phyloP scores from a whole-genome alignment of 2,113 vertebrate species.

The Perognathus longimembris region DNA sequence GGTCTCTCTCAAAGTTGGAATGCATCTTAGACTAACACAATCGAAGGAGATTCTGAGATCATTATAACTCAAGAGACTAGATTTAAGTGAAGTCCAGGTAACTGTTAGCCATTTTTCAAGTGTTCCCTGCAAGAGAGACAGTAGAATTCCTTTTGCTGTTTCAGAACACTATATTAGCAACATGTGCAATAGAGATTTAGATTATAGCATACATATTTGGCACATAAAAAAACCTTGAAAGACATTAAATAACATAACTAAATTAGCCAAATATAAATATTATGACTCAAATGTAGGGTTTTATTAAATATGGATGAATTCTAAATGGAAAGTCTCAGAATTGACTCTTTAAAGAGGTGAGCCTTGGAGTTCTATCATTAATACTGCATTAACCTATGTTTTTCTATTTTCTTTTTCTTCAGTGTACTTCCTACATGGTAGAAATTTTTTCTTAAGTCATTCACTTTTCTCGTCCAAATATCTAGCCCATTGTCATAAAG shows the following conservation, averaged over 20 bases:
- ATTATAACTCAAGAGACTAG: background rate
- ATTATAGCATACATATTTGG: background rate
- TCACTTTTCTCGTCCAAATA: background rate
- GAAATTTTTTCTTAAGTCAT: background rate
- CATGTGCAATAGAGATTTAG: background rate
- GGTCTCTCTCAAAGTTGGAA: background rate
- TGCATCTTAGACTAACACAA: background rate
- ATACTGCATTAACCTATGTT: background rate
- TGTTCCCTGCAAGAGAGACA: background rate
- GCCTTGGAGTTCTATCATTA: background rate
- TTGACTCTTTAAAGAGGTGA: background rate
- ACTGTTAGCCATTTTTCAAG: background rate
- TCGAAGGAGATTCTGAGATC: background rate
- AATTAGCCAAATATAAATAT: background rate
- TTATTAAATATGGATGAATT: background rate
- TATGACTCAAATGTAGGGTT: background rate
- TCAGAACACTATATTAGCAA: background rate
- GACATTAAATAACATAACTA: background rate
- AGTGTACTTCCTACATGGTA: background rate
- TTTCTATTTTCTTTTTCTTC: background rate
- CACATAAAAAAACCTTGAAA: background rate
- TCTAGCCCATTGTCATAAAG: background rate
- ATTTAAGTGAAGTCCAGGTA: background rate
- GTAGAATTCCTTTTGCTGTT: conserved; percentile 1
- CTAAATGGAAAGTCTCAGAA: background rate